Base-by-base conservation (phyloP, 2,888 invertebrate genomes). In the Tyria jacobaeae region DNA sequence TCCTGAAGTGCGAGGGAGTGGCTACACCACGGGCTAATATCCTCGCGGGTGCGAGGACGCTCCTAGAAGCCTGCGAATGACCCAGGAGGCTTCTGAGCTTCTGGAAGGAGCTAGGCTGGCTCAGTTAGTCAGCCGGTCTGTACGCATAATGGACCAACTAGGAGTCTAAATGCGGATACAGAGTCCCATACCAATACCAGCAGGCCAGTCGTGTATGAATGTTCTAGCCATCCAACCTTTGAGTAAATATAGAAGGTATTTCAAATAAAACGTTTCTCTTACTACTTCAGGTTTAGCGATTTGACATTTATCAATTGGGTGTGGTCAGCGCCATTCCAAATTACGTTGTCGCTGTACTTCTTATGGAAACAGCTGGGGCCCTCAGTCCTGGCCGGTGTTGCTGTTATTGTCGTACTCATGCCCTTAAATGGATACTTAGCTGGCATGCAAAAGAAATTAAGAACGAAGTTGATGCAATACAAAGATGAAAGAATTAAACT, bases 381-480 rank as follows among this genome's bases (percentile, higher is more conserved):
- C 0, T 96, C 98, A 0, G 97, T 98, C 0, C 84, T 99, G 15
- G 97, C 98, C 57, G 98, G 98, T 21, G 89, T 99, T 48, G 96
- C 96, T 12, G 96, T 98, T 31, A 97, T 99, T 96, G 95, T 99
- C n/a, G 94, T 98, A 51, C 93, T 98, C 67, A 97, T 99, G 72
- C 98, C 98, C 0, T 86, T 97, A 7, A 98, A 98, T 82, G 96
- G 96, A 12, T 92, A 96, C 59, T 95, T 98, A 66, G 97, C 97
- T 0, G 96, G 95, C 76, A 95, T 95, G 79, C 95, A 96, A 6
- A 96, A 97, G 80, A 95, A 94, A 5, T 87, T 96, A 70, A 97
- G 97, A 86, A 95, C 96, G 14, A 94, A 95, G 62, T 97, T 97
- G 89, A 98, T 98, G 97, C 96, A 96, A 78, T 96, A 96, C 82